These are phyloP conservation scores for Corythaeola cristata DNA, from an alignment of 2,113 vertebrate species.

Conservation along the genomic window DNA sequence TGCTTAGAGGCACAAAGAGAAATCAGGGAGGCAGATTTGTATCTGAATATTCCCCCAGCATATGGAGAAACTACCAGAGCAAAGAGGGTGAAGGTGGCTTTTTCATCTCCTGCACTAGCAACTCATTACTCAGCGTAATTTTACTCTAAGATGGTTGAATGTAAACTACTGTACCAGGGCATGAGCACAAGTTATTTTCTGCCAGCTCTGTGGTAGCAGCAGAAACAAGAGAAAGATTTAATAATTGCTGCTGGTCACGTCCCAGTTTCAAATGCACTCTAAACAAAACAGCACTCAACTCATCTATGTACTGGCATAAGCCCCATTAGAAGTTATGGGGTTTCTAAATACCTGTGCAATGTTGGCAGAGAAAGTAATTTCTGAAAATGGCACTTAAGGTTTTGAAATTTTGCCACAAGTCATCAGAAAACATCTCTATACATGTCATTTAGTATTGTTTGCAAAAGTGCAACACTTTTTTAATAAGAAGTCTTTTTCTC, in stretches of 20 bases:
- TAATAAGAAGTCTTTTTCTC: not conserved
- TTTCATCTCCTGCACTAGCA: not conserved
- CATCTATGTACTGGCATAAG: not conserved
- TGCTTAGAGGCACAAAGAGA: not conserved
- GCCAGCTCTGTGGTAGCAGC: not conserved
- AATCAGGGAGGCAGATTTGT: not conserved
- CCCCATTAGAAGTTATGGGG: not conserved
- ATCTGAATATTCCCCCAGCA: not conserved
- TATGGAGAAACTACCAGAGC: not conserved
- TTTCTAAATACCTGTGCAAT: not conserved
- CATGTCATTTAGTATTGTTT: not conserved
- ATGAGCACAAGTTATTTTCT: not conserved
- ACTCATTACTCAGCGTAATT: not conserved
- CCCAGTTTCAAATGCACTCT: conserved; percentile 9
- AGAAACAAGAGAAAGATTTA: not conserved
- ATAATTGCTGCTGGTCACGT: not conserved
- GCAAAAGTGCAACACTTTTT: not conserved
- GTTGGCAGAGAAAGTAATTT: not conserved
- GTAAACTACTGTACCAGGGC: not conserved
- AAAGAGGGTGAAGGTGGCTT: not conserved
- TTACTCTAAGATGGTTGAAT: not conserved
- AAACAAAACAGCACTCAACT: conserved; percentile 9
- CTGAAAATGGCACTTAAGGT: not conserved
- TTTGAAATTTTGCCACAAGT: not conserved
- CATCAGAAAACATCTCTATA: not conserved